Evolutionary conservation across 2,113 vertebrate genomes (phyloP).

Genomic region (Salvelinus sp.): DNA sequence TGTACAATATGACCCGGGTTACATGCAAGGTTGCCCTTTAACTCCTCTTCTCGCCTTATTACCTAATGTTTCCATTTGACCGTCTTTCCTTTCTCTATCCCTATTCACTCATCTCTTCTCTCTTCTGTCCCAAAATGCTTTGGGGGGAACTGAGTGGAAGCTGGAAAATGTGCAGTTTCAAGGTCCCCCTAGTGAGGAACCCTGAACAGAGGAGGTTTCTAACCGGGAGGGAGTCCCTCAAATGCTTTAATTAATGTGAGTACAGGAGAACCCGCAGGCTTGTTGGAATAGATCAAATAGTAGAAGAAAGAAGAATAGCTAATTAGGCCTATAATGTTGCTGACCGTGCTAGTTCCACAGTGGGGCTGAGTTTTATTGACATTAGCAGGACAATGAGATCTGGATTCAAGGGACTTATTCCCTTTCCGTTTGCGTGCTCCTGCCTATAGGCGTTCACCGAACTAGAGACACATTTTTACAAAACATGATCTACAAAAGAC

Average conservation of each 20-base stretch:
- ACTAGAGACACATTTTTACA: constrained; percentile 2
- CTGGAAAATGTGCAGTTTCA: constrained; percentile 25
- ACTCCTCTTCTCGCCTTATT: background rate
- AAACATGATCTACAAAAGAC: background rate
- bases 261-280: constrained; percentile 67
- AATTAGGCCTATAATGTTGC: constrained; percentile 73
- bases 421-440: constrained; percentile 32
- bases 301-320: constrained; percentile 74
- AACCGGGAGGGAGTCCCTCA: constrained; percentile 49
- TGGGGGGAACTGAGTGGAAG: background rate
- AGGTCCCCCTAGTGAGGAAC: constrained; percentile 42
- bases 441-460: constrained; percentile 12
- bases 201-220: constrained; percentile 43
- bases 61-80: background rate
- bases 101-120: constrained; percentile 6
- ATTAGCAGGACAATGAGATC: constrained; percentile 72
- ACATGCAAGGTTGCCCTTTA: no score
- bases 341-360: constrained; percentile 67
- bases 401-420: constrained; percentile 66
- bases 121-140: background rate
- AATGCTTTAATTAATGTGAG: constrained; percentile 74
- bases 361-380: constrained; percentile 72
- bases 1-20: no score
- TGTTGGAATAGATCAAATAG: constrained; percentile 73
- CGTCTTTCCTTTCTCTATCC: constrained; percentile 5